These are phyloP conservation scores for Araneus ventricosus DNA, from an alignment of 1,140 invertebrate species.

Conservation along the genomic window DNA sequence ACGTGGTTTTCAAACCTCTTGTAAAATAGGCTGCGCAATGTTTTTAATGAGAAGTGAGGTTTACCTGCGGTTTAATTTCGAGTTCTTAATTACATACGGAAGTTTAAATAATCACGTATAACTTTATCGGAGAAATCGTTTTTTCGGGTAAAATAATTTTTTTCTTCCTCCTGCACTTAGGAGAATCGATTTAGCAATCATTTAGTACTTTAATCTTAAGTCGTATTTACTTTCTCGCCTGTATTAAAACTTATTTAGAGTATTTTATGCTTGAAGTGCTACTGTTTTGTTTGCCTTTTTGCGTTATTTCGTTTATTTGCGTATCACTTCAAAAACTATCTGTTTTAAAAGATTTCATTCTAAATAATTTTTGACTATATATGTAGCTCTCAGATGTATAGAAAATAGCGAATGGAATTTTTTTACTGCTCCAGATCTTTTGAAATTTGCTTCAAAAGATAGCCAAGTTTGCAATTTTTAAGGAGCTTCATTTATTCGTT, in stretches of 20 bases:
- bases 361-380: conserved; percentile 31
- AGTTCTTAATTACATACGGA: conserved; percentile 66
- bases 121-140: conserved; percentile 48
- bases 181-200: conserved; percentile 37
- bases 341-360: conserved; percentile 17
- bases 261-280: conserved; percentile 34
- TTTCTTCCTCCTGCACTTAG: background rate
- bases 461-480: conserved; percentile 24
- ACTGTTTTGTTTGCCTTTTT: background rate
- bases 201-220: conserved; percentile 67
- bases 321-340: conserved; percentile 48
- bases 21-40: conserved; percentile 37
- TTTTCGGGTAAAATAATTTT: background rate
- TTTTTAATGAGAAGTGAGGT: conserved; percentile 67
- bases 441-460: conserved; percentile 2
- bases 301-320: conserved; percentile 46
- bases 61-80: conserved; percentile 66
- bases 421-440: background rate
- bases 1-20: conserved; percentile 50
- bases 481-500: background rate
- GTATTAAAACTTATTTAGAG: conserved; percentile 16
- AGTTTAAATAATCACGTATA: conserved; percentile 64
- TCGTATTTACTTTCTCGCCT: conserved; percentile 49
- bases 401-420: background rate
- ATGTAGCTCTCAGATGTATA: background rate